Evolutionary conservation across 2,113 vertebrate genomes (phyloP).

Genomic region (Boulengeromyrus knoepffleri): DNA sequence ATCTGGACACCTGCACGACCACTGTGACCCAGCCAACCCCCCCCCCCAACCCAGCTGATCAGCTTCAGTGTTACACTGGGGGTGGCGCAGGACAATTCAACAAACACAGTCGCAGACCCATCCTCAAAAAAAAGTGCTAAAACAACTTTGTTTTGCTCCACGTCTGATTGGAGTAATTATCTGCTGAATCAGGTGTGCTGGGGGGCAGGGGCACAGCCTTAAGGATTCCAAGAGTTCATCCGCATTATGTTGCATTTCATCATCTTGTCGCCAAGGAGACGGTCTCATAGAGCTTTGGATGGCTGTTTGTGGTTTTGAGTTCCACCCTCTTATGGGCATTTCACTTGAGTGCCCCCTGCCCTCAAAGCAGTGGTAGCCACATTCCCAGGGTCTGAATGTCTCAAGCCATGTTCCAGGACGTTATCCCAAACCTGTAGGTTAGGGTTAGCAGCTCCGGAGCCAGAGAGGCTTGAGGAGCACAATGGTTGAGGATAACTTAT

Average conservation of each 20-base stretch:
- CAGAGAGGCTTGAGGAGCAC: neutral
- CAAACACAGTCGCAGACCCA: neutral
- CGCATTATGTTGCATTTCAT: neutral
- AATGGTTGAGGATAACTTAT: neutral
- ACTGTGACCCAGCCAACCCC: neutral
- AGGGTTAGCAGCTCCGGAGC: neutral
- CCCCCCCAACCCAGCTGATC: neutral
- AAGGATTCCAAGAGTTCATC: neutral
- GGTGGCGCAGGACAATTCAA: neutral
- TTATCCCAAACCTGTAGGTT: neutral
- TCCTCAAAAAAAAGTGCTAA: neutral
- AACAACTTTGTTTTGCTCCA: neutral
- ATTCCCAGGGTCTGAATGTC: no score
- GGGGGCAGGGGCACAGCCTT: neutral
- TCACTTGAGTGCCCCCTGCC: neutral
- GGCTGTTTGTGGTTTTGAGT: neutral
- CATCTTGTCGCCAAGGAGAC: neutral
- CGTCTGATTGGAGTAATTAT: neutral
- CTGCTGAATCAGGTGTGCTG: neutral
- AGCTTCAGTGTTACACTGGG: neutral
- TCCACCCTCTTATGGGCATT: neutral
- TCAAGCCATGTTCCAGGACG: neutral
- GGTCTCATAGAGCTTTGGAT: neutral
- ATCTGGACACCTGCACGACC: neutral
- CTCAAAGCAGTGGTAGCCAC: no score